Base-by-base conservation (phyloP, 2,888 invertebrate genomes). In the Keiferia lycopersicella region DNA sequence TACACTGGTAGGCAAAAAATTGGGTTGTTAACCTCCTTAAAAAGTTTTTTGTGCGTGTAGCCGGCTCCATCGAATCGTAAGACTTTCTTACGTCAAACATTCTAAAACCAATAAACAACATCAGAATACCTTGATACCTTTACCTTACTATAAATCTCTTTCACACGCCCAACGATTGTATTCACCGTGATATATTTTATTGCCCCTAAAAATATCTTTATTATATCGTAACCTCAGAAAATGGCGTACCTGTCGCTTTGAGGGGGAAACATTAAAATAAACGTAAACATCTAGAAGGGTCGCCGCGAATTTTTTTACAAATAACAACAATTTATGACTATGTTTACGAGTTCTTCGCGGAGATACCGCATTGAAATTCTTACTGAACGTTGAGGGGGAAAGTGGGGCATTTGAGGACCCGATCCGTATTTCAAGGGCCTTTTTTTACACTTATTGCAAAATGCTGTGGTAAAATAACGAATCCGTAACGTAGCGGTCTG, bases 281-380 rank as follows among this genome's bases (percentile, higher is more conserved):
- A 61, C 61, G 30, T 61, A 50, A 34, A 50, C 45, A 45, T 22
- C 50, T 14, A 50, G 20, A 39, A 61, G 34, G 34, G 48, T 12
- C 50, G 12, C 22, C 10, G 20, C 34, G 30, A 48, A 48, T 75
- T 79, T 80, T 81, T 81, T 79, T 79, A 78, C 82, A 81, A 85
- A 83, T 85, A 87, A 83, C 84, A 79, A 76, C 80, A 85, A 85
- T 87, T 88, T 88, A 88, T 82, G 82, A 77, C 80, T 73, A 78
- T 84, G 85, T 86, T 88, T 86, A 87, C 81, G 82, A 76, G 75
- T 71, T 68, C 84, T 84, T 82, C 84, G 78, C 71, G 68, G 68
- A 80, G 88, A 87, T 88, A 88, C 84, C 76, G 77, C 86, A 85
- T 88, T 86, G 85, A 86, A 87, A 87, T 84, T 83, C 83, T 70